Conservation (phyloP, 2,888 invertebrate species). For the Gisinianus flammeolus region DNA sequence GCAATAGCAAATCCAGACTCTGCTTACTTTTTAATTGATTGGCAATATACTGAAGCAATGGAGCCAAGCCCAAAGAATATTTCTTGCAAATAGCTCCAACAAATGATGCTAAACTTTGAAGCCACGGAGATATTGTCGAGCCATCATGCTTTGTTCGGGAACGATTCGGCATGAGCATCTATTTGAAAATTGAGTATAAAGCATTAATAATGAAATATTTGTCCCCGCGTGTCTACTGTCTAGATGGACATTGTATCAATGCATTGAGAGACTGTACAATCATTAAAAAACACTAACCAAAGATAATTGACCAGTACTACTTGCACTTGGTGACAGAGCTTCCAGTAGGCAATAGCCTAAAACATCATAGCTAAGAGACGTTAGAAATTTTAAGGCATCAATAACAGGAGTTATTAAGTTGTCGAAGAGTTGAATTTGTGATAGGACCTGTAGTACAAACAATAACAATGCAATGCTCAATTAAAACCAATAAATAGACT, state of each 20-base stretch:
- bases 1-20: conserved; percentile 87
- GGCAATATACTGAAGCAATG: conserved; percentile 93
- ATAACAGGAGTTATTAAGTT: conserved; percentile 95
- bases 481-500: background rate
- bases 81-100: conserved; percentile 97
- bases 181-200: conserved; percentile 6
- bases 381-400: conserved; percentile 95
- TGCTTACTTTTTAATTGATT: conserved; percentile 96
- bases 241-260: background rate
- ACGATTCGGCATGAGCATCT: conserved; percentile 58
- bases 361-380: conserved; percentile 93
- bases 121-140: conserved; percentile 90
- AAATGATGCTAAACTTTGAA: conserved; percentile 93
- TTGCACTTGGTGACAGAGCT: conserved; percentile 71
- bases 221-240: too few species aligned
- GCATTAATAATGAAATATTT: background rate
- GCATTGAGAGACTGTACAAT: background rate
- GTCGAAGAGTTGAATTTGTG: conserved; percentile 90
- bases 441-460: conserved; percentile 65
- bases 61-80: conserved; percentile 93
- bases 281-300: conserved; percentile 42
- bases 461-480: too few species aligned
- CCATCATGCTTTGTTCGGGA: conserved; percentile 79
- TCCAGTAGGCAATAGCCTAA: conserved; percentile 95
- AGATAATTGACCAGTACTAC: conserved; percentile 45